Evolutionary conservation across 2,113 vertebrate species (phyloP), one percentile per base, ranked within the genome.

Genomic region (Lates calcarifer): DNA sequence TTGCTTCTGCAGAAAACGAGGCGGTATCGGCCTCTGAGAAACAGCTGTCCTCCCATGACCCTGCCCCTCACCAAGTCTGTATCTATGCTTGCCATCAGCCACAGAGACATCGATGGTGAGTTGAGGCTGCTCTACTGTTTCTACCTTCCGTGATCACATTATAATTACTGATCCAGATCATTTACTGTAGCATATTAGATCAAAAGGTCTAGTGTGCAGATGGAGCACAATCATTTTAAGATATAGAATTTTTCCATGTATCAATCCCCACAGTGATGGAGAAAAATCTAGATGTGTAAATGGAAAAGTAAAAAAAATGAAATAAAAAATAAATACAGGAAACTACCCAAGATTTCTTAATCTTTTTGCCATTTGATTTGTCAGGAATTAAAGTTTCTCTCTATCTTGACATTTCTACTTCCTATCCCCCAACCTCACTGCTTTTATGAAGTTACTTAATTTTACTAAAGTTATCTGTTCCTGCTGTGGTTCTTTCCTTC

Each of bases 41-140:
- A 95, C 92, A 95, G 91, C 93, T 95, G 96, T 83, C 93, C 94
- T 26, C 87, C 93, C 6, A 93, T 96, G 86, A 94, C 93, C 80
- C 96, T 97, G 85, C 96, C 96, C 0, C 92, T 99, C 91, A 98
- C 96, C 63, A 98, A 99, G 92, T 98, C 97, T n/a, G 93, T 98
- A 79, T 99, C 97, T 17, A 95, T 99, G 88, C 94, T 97, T 77
- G 93, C 97, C 74, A 98, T 99, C 92, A 96, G 94, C 94, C 97
- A 98, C 78, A 94, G 96, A 83, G 95, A 95, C 85, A 87, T 94
- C 6, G 98, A 99, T 84, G 95, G 98, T 99, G 82, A 90, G 92
- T 87, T 35, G 33, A 47, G 35, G 51, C 51, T 70, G 66, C 62
- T 15, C 39, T 35, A 49, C 15, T 75, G n/a, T 37, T 61, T 11